These are phyloP conservation scores for Cotesia glomerata DNA, from an alignment of 1,140 invertebrate genomes.

Conservation along the genomic window DNA sequence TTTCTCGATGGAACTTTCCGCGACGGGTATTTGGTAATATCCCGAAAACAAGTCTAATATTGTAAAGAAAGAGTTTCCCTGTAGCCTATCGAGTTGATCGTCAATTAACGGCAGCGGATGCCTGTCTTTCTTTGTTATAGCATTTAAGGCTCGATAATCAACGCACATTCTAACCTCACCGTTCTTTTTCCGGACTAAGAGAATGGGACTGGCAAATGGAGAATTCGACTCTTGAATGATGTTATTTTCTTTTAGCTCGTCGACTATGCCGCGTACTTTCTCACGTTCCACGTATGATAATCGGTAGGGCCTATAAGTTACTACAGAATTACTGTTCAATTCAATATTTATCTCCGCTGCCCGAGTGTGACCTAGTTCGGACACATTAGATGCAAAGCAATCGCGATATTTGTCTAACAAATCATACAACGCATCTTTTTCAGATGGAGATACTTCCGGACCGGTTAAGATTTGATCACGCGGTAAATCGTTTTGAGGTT, in stretches of 20 bases:
- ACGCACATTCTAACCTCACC: background rate
- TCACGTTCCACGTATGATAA: slow-evolving; percentile 13
- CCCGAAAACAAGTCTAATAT: slow-evolving; percentile 39
- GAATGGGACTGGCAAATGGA: background rate
- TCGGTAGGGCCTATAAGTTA: slow-evolving; percentile 45
- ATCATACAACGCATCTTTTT: slow-evolving; percentile 17
- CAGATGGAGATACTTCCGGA: background rate
- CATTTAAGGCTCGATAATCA: slow-evolving; percentile 6
- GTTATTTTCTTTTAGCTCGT: background rate
- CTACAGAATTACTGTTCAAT: slow-evolving; percentile 44
- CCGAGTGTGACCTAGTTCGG: slow-evolving; percentile 32
- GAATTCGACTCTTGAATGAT: slow-evolving; percentile 3
- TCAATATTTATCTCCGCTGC: slow-evolving; percentile 38
- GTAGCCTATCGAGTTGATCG: slow-evolving; percentile 27
- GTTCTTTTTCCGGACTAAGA: background rate
- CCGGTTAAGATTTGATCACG: slow-evolving; percentile 18
- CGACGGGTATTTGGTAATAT: slow-evolving; percentile 36
- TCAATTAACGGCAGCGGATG: slow-evolving; percentile 3
- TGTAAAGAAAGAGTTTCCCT: slow-evolving; percentile 39
- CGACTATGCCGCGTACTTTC: background rate
- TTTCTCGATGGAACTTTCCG: slow-evolving; percentile 15
- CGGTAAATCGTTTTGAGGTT: background rate
- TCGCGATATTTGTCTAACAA: slow-evolving; percentile 31
- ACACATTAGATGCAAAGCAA: slow-evolving; percentile 34
- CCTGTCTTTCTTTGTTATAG: background rate